Base-by-base conservation (phyloP, 1,140 invertebrate species). In the Zaprionus nigranus region DNA sequence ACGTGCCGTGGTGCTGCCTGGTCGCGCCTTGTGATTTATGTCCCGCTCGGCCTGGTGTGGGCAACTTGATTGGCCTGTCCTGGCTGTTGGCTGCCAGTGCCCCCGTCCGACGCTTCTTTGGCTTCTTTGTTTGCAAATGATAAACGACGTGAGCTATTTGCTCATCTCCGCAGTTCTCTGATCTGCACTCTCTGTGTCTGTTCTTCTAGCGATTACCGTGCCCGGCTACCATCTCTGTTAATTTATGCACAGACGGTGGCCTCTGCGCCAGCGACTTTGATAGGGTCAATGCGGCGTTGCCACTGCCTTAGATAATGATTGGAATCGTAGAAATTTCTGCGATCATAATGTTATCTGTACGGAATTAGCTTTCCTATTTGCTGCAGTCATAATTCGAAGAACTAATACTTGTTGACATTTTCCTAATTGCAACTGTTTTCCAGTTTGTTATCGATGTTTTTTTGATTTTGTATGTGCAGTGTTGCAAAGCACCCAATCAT, bases 71-170 rank as follows among this genome's bases (percentile, higher is more conserved):
- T 87, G 84, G 84, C 69, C 84, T 82, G 67, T 75, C 78, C 63
- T 28, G 26, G 26, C 63, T 54, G 62, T 40, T 26, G 36, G 36
- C 60, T 64, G 60, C 22, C 59, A 12, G 12, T 34, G 36, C 76
- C 51, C 58, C 75, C 36, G 64, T 62, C 70, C 69, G 58, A 75
- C 81, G 78, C 75, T 79, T 38, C 36, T 38, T 17, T 84, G 82
- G 76, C 84, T 81, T 88, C 81, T 88, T 88, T 88, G 84, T 87
- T 87, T 88, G 84, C 84, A 84, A 90, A 88, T 88, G 85, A 88
- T 90, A 88, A 88, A 88, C 88, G 84, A 90, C 81, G 78, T 80
- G 67, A 73, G 84, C 84, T 84, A 84, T 87, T 88, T 78, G 84
- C 67, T 83, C 54, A 57, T 46, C 43, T 36, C 24, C 28, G 43